Percentiles rank a stretch among this genome's conserved stretches.
phyloP scores from a whole-genome alignment of 2,113 vertebrate genomes.

The Silurus glanis region DNA sequence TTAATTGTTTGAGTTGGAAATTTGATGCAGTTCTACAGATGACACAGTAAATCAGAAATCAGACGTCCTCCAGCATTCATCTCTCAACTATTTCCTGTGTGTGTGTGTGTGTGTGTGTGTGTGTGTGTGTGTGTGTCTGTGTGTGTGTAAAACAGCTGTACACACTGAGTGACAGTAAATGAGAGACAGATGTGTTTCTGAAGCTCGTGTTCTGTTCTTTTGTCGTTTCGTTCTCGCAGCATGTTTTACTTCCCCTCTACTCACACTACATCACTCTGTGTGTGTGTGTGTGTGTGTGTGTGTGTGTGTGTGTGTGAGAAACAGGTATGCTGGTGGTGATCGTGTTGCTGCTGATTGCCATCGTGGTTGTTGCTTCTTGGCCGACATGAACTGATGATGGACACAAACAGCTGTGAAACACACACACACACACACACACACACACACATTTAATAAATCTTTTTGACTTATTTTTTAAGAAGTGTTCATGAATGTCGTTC shows the following conservation, averaged over 20 bases:
- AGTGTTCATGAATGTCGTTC: not conserved
- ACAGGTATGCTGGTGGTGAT: conserved; percentile 81
- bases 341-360: conserved; percentile 77
- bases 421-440: not conserved
- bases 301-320: conserved; percentile 40
- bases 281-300: not conserved
- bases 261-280: not conserved
- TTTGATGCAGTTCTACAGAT: not conserved
- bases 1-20: not conserved
- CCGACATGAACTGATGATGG: conserved; percentile 56
- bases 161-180: conserved; percentile 14
- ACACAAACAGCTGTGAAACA: not conserved
- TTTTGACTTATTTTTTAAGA: not conserved
- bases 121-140: conserved; percentile 23
- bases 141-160: conserved; percentile 46
- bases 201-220: conserved; percentile 8
- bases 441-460: not conserved
- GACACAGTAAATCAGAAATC: conserved; percentile 23
- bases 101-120: conserved; percentile 19
- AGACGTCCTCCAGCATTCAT: conserved; percentile 30
- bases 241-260: not conserved
- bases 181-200: conserved; percentile 42
- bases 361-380: conserved; percentile 74
- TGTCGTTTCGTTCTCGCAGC: conserved; percentile 7
- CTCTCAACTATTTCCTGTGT: conserved; percentile 1